Percentiles rank a stretch among this genome's conserved stretches.
Conservation (phyloP, 2,888 invertebrate genomes). For the Parnassius glacialis region DNA sequence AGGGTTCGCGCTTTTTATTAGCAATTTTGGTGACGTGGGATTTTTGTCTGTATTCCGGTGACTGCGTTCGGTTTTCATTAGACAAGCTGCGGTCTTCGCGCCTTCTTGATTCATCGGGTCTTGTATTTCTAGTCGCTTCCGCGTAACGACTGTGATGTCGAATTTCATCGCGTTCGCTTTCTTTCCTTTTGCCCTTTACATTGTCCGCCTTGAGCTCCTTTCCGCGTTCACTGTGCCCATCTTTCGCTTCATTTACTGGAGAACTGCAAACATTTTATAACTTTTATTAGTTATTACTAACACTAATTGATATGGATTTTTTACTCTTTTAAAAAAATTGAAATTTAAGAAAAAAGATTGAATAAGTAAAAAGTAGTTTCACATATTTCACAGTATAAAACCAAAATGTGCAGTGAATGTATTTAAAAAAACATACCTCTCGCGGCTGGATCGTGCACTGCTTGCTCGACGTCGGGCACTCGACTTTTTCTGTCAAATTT, state of each 20-base stretch:
- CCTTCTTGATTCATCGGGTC: constrained; percentile 41
- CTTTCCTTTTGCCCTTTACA: constrained; percentile 58
- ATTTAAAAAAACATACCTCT: constrained; percentile 47
- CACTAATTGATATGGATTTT: neutral
- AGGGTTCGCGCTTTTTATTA: constrained; percentile 52
- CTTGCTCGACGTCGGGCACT: constrained; percentile 65
- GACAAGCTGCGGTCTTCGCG: constrained; percentile 55
- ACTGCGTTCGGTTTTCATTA: constrained; percentile 43
- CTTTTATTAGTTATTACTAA: no score
- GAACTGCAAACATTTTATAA: constrained; percentile 54
- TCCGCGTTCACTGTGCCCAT: constrained; percentile 56
- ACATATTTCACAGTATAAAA: no score
- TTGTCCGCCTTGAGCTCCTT: constrained; percentile 57
- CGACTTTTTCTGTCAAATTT: constrained; percentile 74
- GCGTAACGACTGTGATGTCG: constrained; percentile 55
- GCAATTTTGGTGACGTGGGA: constrained; percentile 63
- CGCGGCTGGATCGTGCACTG: constrained; percentile 62
- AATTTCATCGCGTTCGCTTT: constrained; percentile 60
- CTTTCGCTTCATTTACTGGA: constrained; percentile 59
- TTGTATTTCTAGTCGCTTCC: constrained; percentile 41
- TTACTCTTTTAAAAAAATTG: no score
- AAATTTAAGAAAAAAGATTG: no score
- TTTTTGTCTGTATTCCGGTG: constrained; percentile 55
- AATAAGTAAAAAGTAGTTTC: no score
- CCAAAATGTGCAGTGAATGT: no score